Evolutionary conservation across 2,888 invertebrate genomes (phyloP).

Genomic region (Caradrina clavipalpis): DNA sequence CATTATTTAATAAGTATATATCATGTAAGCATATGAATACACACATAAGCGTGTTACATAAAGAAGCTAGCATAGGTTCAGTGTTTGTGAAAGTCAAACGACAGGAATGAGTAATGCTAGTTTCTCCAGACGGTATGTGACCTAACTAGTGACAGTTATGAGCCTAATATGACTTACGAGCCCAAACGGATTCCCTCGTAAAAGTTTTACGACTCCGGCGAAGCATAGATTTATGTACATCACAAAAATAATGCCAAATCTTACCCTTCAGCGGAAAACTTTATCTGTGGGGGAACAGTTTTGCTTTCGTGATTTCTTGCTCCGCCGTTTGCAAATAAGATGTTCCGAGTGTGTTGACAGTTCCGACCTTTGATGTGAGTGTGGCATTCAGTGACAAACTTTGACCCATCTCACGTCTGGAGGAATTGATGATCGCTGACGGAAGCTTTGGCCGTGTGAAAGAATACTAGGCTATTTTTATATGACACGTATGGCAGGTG

Average conservation of each 20-base stretch:
- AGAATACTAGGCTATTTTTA: background rate
- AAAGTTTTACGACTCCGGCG: constrained; percentile 50
- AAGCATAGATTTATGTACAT: constrained; percentile 53
- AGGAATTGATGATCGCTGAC: background rate
- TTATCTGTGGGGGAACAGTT: constrained; percentile 20
- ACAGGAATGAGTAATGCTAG: constrained; percentile 39
- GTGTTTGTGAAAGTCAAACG: constrained; percentile 4
- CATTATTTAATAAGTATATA: no score
- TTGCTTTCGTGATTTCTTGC: constrained; percentile 4
- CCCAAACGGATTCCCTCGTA: constrained; percentile 49
- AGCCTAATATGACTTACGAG: constrained; percentile 52
- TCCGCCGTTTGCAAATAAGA: background rate
- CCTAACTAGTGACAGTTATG: constrained; percentile 55
- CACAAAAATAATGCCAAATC: constrained; percentile 40
- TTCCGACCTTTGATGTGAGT: background rate
- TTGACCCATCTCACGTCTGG: background rate
- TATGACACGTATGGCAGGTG: no score
- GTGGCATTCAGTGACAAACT: background rate
- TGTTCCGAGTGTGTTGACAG: background rate
- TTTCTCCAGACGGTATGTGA: constrained; percentile 26
- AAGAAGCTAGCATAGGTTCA: constrained; percentile 5
- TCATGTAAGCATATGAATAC: background rate
- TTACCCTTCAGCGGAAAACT: constrained; percentile 14
- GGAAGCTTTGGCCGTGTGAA: background rate
- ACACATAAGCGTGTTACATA: background rate